Conservation (phyloP, 2,113 vertebrate genomes). For the Ondatra zibethicus region DNA sequence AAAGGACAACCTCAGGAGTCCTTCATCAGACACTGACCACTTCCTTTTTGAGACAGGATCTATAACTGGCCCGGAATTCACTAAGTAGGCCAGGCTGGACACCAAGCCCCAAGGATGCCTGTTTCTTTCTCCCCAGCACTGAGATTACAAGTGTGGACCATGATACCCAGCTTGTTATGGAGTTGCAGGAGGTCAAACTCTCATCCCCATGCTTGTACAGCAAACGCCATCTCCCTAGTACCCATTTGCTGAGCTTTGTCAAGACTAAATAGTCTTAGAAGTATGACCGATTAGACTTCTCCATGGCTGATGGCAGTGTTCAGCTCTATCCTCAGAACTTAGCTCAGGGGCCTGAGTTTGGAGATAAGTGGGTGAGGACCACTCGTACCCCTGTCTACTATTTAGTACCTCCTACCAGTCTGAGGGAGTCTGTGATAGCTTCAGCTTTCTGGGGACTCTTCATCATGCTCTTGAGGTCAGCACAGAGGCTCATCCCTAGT, state of each 20-base stretch:
- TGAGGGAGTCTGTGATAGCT: not conserved
- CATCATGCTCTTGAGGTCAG: not conserved
- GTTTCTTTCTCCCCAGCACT: not conserved
- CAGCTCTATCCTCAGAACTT: not conserved
- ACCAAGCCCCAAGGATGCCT: not conserved
- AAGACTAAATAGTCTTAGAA: not conserved
- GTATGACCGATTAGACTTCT: not conserved
- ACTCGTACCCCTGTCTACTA: not conserved
- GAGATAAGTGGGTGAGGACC: not conserved
- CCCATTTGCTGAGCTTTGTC: not conserved
- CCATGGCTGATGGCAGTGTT: not conserved
- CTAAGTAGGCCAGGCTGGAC: not conserved
- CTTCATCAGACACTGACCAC: no score
- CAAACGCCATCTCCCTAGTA: not conserved
- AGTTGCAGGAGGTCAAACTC: not conserved
- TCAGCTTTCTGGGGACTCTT: conserved; percentile 28
- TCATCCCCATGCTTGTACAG: not conserved
- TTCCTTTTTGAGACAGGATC: not conserved
- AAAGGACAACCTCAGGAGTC: not conserved
- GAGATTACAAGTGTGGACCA: not conserved
- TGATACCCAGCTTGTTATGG: no score
- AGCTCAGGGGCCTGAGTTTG: not conserved
- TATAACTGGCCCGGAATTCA: not conserved
- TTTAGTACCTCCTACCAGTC: not conserved
- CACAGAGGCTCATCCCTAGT: not conserved